These are phyloP conservation scores for Melanotus villosus DNA, from an alignment of 2,888 invertebrate species.

Conservation along the genomic window DNA sequence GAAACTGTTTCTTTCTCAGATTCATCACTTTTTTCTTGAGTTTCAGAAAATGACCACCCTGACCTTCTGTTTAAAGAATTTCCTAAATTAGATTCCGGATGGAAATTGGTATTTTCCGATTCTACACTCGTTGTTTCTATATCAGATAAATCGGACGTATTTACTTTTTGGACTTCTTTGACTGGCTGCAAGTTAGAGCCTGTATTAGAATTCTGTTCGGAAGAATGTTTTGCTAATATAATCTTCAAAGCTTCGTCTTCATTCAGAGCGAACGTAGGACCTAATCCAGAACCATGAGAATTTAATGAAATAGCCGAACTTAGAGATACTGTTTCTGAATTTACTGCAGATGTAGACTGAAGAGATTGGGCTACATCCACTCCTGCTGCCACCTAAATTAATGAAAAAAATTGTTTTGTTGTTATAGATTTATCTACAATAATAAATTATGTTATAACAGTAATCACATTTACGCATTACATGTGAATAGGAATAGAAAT, in stretches of 20 bases:
- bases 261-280: slow-evolving; percentile 72
- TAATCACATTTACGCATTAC: too few species aligned
- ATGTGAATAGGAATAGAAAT: too few species aligned
- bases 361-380: slow-evolving; percentile 81
- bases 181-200: slow-evolving; percentile 21
- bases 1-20: slow-evolving; percentile 13
- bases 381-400: slow-evolving; percentile 74
- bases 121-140: slow-evolving; percentile 47
- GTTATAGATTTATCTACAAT: slow-evolving; percentile 2
- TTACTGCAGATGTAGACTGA: slow-evolving; percentile 57
- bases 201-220: slow-evolving; percentile 43
- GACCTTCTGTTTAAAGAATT: slow-evolving; percentile 77
- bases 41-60: slow-evolving; percentile 75
- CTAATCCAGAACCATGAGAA: slow-evolving; percentile 69
- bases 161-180: slow-evolving; percentile 29
- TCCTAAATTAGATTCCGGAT: slow-evolving; percentile 67
- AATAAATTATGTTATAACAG: too few species aligned
- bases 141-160: slow-evolving; percentile 29
- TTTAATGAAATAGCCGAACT: slow-evolving; percentile 66
- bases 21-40: slow-evolving; percentile 45
- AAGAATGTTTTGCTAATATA: slow-evolving; percentile 72
- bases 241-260: slow-evolving; percentile 83
- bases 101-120: slow-evolving; percentile 52
- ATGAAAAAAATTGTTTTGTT: neutral
- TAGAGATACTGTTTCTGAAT: slow-evolving; percentile 64